Evolutionary conservation across 1,140 invertebrate species (phyloP), one percentile per base, ranked within the genome.

Genomic region (Drosophila dunni): DNA sequence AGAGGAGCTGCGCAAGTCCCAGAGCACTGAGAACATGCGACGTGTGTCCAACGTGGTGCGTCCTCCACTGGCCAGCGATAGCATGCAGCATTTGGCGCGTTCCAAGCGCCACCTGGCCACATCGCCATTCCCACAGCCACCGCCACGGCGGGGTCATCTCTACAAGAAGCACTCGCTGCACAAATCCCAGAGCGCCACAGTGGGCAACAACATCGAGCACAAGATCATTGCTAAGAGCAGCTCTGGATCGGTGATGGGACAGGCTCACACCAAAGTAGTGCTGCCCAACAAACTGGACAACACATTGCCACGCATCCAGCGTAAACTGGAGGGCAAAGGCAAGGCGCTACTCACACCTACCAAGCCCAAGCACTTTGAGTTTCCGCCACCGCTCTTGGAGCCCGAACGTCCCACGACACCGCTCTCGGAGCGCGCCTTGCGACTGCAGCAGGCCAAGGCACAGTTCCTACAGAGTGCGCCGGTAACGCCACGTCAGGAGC

Each of bases 401-500:
- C 42, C 64, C 0, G 80, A 81, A 3, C 81, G 81, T 9, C 91
- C 91, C 6, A 64, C 57, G 9, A 92, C 91, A 7, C 91, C 91
- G 0, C 50, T 92, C 7, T 77, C 92, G 3, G 93, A 94, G 67
- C 92, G 94, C 38, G 94, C 94, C 0, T 84, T 93, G 0, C 94
- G 93, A 64, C 91, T 96, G 1, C 93, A 94, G 71, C 94, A 93
- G 75, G 95, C 95, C 0, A 95, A 94, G 83, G 95, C 95, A 68
- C 94, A 94, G 65, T 96, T 96, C 76, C 75, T 96, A 15, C 83
- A 89, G 7, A 82, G 85, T 53, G 83, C 74, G 17, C 88, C 90
- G 0, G 81, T 85, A 0, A 81, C 83, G 1, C 84, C 83, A 0
- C 66, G 76, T 10, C 79, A 83, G 38, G 77, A 81, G 17, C 65